These are phyloP conservation scores for Thamnophis sirtalis DNA, from an alignment of 2,113 vertebrate species.

Conservation along the genomic window DNA sequence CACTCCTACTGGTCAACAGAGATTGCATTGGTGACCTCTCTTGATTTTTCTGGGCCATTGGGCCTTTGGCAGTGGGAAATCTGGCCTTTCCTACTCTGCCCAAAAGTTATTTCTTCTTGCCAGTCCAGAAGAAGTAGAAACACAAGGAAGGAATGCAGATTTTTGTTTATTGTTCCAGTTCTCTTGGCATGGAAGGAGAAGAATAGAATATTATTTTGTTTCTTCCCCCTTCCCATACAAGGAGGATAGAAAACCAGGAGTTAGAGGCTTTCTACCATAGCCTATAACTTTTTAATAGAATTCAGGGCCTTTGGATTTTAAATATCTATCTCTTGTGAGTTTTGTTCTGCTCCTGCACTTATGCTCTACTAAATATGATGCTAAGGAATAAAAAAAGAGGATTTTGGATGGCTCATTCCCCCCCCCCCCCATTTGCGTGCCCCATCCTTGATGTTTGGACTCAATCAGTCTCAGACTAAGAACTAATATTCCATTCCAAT, in stretches of 20 bases:
- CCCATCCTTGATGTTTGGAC: neutral
- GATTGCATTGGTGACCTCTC: neutral
- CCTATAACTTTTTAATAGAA: neutral
- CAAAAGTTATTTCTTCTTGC: neutral
- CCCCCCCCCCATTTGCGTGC: neutral
- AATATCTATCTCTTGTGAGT: neutral
- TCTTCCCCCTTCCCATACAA: neutral
- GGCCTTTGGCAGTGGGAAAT: neutral
- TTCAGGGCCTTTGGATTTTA: neutral
- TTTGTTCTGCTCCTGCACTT: neutral
- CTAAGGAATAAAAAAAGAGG: neutral
- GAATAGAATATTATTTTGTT: neutral
- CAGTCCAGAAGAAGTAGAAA: neutral
- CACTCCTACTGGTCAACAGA: neutral
- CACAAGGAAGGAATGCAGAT: neutral
- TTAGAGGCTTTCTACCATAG: neutral
- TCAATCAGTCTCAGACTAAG: neutral
- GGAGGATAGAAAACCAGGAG: neutral
- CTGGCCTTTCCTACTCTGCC: neutral
- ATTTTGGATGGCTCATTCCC: neutral
- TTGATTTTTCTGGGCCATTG: neutral
- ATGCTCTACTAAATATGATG: neutral
- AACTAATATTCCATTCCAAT: neutral
- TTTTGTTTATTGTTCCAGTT: neutral
- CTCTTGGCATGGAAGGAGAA: neutral